Evolutionary conservation across 2,888 invertebrate genomes (phyloP), one percentile per base, ranked within the genome.

Genomic region (Masnerella sp.): DNA sequence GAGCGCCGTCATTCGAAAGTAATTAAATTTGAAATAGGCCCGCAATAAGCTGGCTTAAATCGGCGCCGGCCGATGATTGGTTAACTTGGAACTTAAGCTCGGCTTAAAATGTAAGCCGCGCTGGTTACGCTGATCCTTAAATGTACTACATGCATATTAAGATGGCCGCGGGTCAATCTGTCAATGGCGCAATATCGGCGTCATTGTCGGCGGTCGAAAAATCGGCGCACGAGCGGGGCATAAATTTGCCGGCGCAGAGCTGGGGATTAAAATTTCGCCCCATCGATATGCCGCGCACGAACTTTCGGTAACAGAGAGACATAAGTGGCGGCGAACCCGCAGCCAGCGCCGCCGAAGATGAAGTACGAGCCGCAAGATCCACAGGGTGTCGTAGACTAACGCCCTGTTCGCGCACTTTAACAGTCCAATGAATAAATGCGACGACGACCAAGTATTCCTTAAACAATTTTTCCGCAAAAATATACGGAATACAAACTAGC

Each of bases 271-370:
- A 72, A 75, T 75, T 64, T 59, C 54, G 32, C 65, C 45, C 58
- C 58, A 52, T 72, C 71, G 71, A 69, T 75, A 75, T 75, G 72
- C 75, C 43, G 56, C 32, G 56, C 75, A 75, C 75, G 75, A 54
- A 75, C 69, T 75, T 75, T 75, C 51, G 59, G 75, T 75, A 71
- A 75, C 70, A 64, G 47, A 71, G 59, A 65, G 67, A 67, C 68
- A 73, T 73, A 68, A 68, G 72, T 64, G 52, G 64, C 25, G 71
- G 71, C 52, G 56, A 62, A 28, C 56, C 36, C 62, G 59, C 70
- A 74, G 59, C 22, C 56, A 47, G 30, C 64, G 64, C 36, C 25
- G 68, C 17, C 12, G 56, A 71, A 59, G 62, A 75, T 75, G 71
- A 71, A 68, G 68, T 59, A 75, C 32, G 75, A 67, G 28, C 52